Evolutionary conservation across 2,888 invertebrate species (phyloP), one percentile per base, ranked within the genome.

Genomic region (Criorhina ranunculi): DNA sequence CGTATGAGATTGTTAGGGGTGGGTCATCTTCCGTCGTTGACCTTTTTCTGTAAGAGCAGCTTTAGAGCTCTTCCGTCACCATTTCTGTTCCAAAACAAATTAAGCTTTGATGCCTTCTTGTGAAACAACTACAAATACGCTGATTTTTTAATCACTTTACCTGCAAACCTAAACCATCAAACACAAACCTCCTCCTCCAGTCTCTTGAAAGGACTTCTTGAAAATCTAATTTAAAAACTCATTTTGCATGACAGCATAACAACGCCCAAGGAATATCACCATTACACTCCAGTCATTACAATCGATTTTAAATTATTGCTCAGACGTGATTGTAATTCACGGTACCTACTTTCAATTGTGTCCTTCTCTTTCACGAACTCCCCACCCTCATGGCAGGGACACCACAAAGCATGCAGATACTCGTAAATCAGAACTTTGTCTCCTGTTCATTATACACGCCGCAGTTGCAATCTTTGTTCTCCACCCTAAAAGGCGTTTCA

Each of bases 291-390:
- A 89, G 88, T 88, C 89, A 90, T 90, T 89, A 90, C 88, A 88
- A 88, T 89, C 89, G 89, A 89, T 89, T 89, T 88, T 70, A 87
- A 89, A 88, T 91, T 91, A 91, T 91, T 89, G 88, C 88, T 87
- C 87, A 89, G 89, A 91, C 91, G 91, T 91, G 91, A 89, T 90
- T 88, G 90, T 90, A 90, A 90, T 89, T 89, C 88, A 72, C 70
- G 85, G 79, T 76, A 70, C 79, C 75, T 76, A 70, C 42, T 70
- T 80, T 57, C 40, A 55, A 57, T 57, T 33, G 59, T 37, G 37
- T 31, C 17, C 55, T 66, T 64, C 60, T 64, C 24, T 19, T 40
- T 62, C 77, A 46, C 40, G 55, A 51, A 75, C 40, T 31, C 49
- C 67, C 42, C 57, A 40, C 19, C 24, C 24, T 12, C 64, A 29